These are phyloP conservation scores for Trichechus manatus DNA, from an alignment of 2,113 vertebrate genomes.

Conservation along the genomic window DNA sequence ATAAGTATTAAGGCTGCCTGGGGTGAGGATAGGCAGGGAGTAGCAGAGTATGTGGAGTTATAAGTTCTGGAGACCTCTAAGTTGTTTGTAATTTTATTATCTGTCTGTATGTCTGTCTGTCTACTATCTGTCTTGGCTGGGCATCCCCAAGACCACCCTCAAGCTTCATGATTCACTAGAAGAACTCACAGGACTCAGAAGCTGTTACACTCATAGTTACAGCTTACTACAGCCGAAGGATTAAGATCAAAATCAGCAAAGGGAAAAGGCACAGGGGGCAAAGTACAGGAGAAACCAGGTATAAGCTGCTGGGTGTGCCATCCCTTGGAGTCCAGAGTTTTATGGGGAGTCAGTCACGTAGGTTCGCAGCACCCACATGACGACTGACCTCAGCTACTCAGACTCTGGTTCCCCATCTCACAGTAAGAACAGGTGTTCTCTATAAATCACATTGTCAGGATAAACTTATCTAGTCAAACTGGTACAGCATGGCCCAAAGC, in stretches of 20 bases:
- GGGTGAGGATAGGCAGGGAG: not conserved
- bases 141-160: not conserved
- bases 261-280: too few relatives aligned
- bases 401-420: not conserved
- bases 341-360: too few relatives aligned
- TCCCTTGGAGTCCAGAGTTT: not conserved
- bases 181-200: not conserved
- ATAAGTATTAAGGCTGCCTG: not conserved
- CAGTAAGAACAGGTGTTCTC: not conserved
- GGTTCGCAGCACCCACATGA: not conserved
- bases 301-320: not conserved
- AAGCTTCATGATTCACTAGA: not conserved
- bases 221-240: too few relatives aligned
- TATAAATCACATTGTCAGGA: not conserved
- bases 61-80: not conserved
- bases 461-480: constrained; percentile 7
- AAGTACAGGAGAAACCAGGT: not conserved
- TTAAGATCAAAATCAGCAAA: too few relatives aligned
- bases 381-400: not conserved
- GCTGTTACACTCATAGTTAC: too few relatives aligned
- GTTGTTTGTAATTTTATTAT: not conserved
- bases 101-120: not conserved
- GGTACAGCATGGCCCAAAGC: not conserved
- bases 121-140: not conserved
- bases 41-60: not conserved